Conservation (phyloP, 2,888 invertebrate species). For the Keiferia lycopersicella region DNA sequence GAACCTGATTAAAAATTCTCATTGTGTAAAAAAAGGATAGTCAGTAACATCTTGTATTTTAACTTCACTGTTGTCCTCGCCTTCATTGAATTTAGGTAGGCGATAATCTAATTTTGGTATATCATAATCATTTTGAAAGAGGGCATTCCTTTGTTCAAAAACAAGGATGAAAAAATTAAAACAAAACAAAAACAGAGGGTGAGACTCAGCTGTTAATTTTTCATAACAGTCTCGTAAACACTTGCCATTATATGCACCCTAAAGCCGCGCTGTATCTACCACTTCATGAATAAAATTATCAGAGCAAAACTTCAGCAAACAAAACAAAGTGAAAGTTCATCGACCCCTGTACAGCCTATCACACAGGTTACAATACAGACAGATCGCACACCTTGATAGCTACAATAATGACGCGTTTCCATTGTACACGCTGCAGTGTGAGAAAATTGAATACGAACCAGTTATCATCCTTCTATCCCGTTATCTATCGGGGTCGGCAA, state of each 20-base stretch:
- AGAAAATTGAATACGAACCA: no score
- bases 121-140: no score
- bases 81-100: no score
- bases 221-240: background rate
- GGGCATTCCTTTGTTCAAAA: no score
- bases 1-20: no score
- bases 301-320: background rate
- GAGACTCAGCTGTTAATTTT: background rate
- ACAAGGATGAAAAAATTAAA: background rate
- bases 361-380: background rate
- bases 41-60: no score
- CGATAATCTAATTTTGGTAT: no score
- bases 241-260: constrained; percentile 14
- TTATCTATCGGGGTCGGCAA: no score
- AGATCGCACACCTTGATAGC: background rate
- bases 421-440: no score
- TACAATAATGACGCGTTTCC: background rate
- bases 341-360: background rate
- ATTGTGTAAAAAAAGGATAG: no score
- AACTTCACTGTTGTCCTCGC: no score
- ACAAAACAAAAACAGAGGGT: background rate
- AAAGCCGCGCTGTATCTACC: background rate
- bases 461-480: no score
- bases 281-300: constrained; percentile 13
- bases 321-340: constrained; percentile 13